Evolutionary conservation across 2,888 invertebrate species (phyloP).

Genomic region (Sceliomorpha sp.): DNA sequence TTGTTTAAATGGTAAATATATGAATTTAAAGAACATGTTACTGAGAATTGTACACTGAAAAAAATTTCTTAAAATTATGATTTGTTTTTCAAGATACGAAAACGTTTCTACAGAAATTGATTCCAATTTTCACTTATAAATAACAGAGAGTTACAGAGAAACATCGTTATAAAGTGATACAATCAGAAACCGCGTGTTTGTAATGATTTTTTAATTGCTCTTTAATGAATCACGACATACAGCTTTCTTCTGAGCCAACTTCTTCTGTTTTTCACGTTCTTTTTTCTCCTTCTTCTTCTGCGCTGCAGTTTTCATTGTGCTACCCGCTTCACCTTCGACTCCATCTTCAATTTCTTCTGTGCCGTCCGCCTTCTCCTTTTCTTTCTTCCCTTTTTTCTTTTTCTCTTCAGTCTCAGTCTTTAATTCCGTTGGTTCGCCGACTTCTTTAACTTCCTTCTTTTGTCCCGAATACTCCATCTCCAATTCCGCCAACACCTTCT

Average conservation of each 20-base stretch:
- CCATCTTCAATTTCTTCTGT: constrained; percentile 80
- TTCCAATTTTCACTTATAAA: not conserved
- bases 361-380: constrained; percentile 77
- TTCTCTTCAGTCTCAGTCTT: constrained; percentile 53
- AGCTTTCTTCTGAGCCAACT: constrained; percentile 85
- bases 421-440: constrained; percentile 34
- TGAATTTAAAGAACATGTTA: no score
- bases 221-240: no score
- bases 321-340: constrained; percentile 76
- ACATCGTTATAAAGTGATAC: no score
- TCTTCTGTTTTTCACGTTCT: constrained; percentile 89
- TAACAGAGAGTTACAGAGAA: constrained; percentile 2
- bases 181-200: no score
- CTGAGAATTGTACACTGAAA: no score
- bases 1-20: no score
- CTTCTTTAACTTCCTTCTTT: constrained; percentile 81
- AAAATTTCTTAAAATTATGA: not conserved
- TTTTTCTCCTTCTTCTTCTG: constrained; percentile 95
- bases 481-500: constrained; percentile 91
- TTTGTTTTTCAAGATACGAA: constrained; percentile 10
- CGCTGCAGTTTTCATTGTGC: constrained; percentile 89
- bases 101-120: not conserved
- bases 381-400: constrained; percentile 62
- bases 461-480: constrained; percentile 89
- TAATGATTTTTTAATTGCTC: no score